A percentile compares a stretch with the other conserved stretches of the same genome.
Conservation (phyloP, 2,797 vertebrate species). For the Agapornis canus region DNA sequence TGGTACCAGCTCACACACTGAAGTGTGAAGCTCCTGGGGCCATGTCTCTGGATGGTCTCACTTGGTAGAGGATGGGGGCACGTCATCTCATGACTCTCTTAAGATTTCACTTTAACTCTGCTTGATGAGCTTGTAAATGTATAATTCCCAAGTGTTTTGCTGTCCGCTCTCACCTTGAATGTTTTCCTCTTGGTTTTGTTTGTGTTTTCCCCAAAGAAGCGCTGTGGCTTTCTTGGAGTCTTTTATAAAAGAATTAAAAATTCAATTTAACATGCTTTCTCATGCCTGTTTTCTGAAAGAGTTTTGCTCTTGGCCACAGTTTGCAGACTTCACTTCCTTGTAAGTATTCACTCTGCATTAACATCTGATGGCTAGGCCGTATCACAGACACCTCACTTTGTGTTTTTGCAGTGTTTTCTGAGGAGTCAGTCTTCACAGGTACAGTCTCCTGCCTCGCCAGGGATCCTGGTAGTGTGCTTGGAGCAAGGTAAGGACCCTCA, state of each 20-base stretch:
- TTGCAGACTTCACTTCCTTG: rapidly evolving
- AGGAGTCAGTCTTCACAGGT: background rate
- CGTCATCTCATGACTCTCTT: background rate
- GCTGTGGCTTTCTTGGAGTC: background rate
- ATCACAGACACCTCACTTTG: background rate
- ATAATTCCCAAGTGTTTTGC: background rate
- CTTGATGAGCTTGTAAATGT: background rate
- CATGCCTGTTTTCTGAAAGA: background rate
- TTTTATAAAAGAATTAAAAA: background rate
- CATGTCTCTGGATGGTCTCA: background rate
- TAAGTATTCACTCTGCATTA: background rate
- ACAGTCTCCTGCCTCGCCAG: rapidly evolving
- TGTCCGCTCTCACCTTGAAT: background rate
- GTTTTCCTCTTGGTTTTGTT: background rate
- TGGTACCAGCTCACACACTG: background rate
- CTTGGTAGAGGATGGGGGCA: rapidly evolving
- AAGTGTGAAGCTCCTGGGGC: background rate
- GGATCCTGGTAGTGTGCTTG: background rate
- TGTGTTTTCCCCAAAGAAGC: background rate
- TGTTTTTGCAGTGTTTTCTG: background rate
- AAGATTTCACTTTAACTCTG: background rate
- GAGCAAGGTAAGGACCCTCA: background rate
- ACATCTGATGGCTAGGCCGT: rapidly evolving
- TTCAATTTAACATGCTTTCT: background rate
- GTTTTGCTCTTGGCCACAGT: background rate